Evolutionary conservation across 2,888 invertebrate genomes (phyloP).

Genomic region (Oligia strigilis): DNA sequence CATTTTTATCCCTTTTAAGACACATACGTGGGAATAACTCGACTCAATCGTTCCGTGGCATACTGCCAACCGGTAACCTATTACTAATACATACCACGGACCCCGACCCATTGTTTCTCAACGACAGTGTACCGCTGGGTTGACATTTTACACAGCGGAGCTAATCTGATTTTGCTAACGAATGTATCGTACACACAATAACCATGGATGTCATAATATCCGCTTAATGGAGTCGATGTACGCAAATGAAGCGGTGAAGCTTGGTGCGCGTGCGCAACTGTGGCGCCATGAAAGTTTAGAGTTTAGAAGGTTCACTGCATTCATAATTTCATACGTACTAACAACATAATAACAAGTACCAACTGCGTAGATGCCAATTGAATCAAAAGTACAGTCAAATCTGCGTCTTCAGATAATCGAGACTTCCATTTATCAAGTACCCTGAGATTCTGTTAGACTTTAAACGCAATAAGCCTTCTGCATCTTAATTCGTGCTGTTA

Average conservation of each 20-base stretch:
- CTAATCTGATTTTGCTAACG: slow-evolving; percentile 67
- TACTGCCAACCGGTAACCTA: slow-evolving; percentile 73
- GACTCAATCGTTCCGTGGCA: slow-evolving; percentile 73
- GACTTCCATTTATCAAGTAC: background rate
- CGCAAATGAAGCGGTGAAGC: slow-evolving; percentile 77
- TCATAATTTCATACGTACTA: background rate
- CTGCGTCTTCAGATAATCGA: background rate
- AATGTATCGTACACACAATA: slow-evolving; percentile 61
- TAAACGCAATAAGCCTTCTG: slow-evolving; percentile 36
- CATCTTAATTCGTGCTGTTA: slow-evolving; percentile 3
- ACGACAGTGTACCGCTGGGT: slow-evolving; percentile 59
- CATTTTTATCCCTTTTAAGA: slow-evolving; percentile 84
- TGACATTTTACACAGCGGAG: slow-evolving; percentile 75
- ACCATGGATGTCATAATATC: slow-evolving; percentile 72
- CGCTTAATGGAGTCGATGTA: slow-evolving; percentile 65
- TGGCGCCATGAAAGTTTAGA: background rate
- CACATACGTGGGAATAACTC: slow-evolving; percentile 76
- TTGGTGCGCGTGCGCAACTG: slow-evolving; percentile 51
- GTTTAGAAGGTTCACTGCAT: slow-evolving; percentile 30
- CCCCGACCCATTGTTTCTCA: slow-evolving; percentile 77
- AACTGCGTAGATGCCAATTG: background rate
- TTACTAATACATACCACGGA: slow-evolving; percentile 61
- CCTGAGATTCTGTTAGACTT: background rate
- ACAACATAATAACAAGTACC: background rate
- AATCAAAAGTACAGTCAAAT: background rate